Evolutionary conservation across 2,113 vertebrate species (phyloP).

Genomic region (Ahaetulla prasina): DNA sequence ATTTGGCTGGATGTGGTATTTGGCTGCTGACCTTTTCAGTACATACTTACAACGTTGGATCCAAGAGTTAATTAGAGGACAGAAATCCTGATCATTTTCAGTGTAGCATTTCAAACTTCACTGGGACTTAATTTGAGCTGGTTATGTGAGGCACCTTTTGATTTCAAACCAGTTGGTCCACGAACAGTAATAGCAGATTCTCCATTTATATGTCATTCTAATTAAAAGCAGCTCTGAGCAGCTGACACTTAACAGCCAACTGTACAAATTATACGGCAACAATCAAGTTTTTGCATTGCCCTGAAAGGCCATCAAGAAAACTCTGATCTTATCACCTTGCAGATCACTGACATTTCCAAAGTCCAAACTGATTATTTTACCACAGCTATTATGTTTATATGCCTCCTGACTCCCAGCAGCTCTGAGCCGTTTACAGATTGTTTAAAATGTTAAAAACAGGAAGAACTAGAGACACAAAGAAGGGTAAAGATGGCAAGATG

Average conservation of each 20-base stretch:
- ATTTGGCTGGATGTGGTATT: too few relatives aligned
- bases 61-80: background rate
- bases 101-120: background rate
- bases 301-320: background rate
- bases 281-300: background rate
- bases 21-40: background rate
- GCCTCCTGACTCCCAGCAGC: background rate
- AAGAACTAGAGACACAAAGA: background rate
- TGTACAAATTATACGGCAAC: background rate
- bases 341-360: background rate
- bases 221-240: background rate
- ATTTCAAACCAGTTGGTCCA: background rate
- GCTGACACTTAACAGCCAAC: background rate
- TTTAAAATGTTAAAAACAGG: background rate
- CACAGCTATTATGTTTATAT: background rate
- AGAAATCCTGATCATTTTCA: background rate
- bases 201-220: background rate
- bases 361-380: background rate
- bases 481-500: background rate
- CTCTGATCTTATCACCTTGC: background rate
- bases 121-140: background rate
- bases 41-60: background rate
- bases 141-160: background rate
- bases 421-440: background rate
- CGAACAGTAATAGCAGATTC: background rate